Conservation (phyloP, 2,113 vertebrate genomes). For the Lasiurus borealis region DNA sequence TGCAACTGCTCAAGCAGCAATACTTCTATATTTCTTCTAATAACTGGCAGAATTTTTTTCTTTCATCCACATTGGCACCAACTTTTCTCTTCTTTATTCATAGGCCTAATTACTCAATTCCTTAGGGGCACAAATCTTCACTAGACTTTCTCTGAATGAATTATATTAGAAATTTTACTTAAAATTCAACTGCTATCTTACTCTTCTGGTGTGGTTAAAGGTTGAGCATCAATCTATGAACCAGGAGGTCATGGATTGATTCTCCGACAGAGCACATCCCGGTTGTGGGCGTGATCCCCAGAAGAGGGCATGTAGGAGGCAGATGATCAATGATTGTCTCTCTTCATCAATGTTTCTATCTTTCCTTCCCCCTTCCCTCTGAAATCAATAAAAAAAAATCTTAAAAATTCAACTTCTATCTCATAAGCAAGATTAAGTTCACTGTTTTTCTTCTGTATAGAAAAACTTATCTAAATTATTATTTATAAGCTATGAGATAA, state of each 20-base stretch:
- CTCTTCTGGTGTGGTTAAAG: no score
- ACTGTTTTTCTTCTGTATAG: not conserved
- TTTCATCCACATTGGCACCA: not conserved
- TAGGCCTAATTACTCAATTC: not conserved
- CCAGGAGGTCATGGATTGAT: no score
- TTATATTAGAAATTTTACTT: not conserved
- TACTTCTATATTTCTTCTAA: not conserved
- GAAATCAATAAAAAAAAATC: no score
- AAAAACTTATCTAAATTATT: constrained; percentile 1
- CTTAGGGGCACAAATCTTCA: not conserved
- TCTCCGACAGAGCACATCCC: no score
- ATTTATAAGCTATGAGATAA: constrained; percentile 2
- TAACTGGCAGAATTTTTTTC: not conserved
- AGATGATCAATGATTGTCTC: no score
- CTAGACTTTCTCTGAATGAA: not conserved
- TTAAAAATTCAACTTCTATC: not conserved
- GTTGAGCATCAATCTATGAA: no score
- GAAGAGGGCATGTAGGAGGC: no score
- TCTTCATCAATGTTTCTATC: no score
- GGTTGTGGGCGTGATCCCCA: no score
- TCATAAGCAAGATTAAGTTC: not conserved
- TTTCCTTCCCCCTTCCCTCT: no score
- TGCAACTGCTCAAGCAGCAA: not conserved
- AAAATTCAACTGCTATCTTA: not conserved
- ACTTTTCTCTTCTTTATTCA: not conserved